phyloP scores from a whole-genome alignment of 2,888 invertebrate species.

The Apoderus coryli region DNA sequence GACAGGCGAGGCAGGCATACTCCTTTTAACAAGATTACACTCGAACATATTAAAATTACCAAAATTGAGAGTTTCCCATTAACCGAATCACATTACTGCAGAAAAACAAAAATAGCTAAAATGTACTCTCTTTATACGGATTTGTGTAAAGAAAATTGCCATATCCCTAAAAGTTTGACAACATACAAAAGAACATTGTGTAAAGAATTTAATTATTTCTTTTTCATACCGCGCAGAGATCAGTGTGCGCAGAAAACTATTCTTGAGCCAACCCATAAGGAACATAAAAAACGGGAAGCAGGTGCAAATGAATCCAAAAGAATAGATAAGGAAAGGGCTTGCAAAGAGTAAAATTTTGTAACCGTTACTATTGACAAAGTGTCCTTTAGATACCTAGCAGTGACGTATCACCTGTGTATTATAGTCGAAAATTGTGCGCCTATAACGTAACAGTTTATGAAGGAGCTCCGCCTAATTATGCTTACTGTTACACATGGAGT shows the following conservation, averaged over 20 bases:
- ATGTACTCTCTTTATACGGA: slow-evolving; percentile 7
- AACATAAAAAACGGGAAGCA: slow-evolving; percentile 4
- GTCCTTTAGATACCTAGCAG: slow-evolving; percentile 8
- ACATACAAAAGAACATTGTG: slow-evolving; percentile 7
- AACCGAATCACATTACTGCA: slow-evolving; percentile 7
- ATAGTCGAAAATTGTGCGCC: slow-evolving; percentile 8
- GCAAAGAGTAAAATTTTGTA: slow-evolving; percentile 4
- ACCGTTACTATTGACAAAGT: slow-evolving; percentile 4
- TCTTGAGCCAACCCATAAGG: slow-evolving; percentile 3
- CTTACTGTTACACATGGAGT: slow-evolving; percentile 11
- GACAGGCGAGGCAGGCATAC: slow-evolving; percentile 6
- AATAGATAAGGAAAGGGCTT: slow-evolving; percentile 7
- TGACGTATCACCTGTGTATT: slow-evolving; percentile 9
- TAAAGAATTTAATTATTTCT: slow-evolving; percentile 6
- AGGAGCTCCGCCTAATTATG: slow-evolving; percentile 9
- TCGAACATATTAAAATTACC: slow-evolving; percentile 3
- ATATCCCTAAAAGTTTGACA: slow-evolving; percentile 6
- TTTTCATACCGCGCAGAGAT: slow-evolving; percentile 7
- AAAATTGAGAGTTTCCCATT: slow-evolving; percentile 7
- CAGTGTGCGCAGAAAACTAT: slow-evolving; percentile 6
- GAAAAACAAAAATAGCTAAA: slow-evolving; percentile 8
- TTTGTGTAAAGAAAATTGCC: slow-evolving; percentile 5
- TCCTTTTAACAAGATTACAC: slow-evolving; percentile 5
- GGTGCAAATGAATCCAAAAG: slow-evolving; percentile 8
- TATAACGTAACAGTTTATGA: slow-evolving; percentile 11